A percentile compares a stretch with the other conserved stretches of the same genome.
These are phyloP conservation scores for Mycalesis mineus DNA, from an alignment of 2,888 invertebrate species.

Conservation along the genomic window DNA sequence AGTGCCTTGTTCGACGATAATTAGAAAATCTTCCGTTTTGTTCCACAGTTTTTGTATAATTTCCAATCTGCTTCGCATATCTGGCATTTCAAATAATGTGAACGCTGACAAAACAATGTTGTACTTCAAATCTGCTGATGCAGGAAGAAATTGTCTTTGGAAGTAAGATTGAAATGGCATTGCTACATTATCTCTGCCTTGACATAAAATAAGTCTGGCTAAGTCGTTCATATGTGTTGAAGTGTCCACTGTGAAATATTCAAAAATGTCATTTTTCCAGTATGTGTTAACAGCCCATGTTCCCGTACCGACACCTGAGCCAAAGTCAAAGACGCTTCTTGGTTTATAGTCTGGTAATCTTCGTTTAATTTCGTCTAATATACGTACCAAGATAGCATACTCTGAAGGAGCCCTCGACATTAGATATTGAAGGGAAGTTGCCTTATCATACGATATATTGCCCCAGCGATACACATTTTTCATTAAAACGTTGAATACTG, in stretches of 20 bases:
- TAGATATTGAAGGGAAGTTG: slow-evolving; percentile 84
- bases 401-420: slow-evolving; percentile 84
- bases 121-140: slow-evolving; percentile 79
- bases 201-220: slow-evolving; percentile 83
- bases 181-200: slow-evolving; percentile 80
- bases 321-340: slow-evolving; percentile 90
- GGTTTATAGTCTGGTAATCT: slow-evolving; percentile 85
- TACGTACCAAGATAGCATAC: slow-evolving; percentile 83
- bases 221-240: slow-evolving; percentile 90
- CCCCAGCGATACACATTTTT: slow-evolving; percentile 85
- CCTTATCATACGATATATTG: slow-evolving; percentile 82
- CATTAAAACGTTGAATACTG: slow-evolving; percentile 77
- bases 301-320: slow-evolving; percentile 92
- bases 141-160: slow-evolving; percentile 90
- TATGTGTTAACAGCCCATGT: slow-evolving; percentile 88
- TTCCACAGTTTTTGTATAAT: slow-evolving; percentile 89
- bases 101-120: slow-evolving; percentile 90
- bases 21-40: slow-evolving; percentile 88
- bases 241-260: slow-evolving; percentile 91
- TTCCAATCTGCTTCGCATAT: slow-evolving; percentile 81
- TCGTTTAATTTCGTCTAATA: slow-evolving; percentile 85
- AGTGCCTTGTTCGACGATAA: slow-evolving; percentile 91
- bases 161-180: slow-evolving; percentile 80
- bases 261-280: slow-evolving; percentile 85
- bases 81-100: slow-evolving; percentile 88